A percentile compares a stretch with the other conserved stretches of the same genome.
Conservation (phyloP, 2,888 invertebrate genomes). For the Melinaea marsaeus region DNA sequence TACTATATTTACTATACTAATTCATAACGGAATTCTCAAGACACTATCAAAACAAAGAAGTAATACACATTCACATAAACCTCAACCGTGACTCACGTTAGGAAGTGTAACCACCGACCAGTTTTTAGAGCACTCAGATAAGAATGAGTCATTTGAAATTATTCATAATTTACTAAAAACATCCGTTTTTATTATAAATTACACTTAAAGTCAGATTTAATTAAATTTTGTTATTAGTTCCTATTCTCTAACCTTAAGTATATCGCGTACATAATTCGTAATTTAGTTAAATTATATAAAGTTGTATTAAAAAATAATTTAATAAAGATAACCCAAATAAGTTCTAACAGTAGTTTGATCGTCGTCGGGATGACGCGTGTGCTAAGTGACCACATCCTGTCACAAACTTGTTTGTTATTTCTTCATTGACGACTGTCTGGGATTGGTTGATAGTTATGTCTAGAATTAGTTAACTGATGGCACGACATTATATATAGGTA, state of each 20-base stretch:
- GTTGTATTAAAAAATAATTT: no score
- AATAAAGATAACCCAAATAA: no score
- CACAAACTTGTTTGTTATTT: not conserved
- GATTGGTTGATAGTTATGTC: not conserved
- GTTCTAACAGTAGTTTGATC: no score
- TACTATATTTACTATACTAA: no score
- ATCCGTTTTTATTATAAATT: no score
- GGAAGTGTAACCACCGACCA: not conserved
- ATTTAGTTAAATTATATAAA: no score
- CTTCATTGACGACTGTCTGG: not conserved
- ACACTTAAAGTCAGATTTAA: no score
- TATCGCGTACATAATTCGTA: no score
- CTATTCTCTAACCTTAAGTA: no score
- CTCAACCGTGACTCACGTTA: not conserved
- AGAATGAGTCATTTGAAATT: not conserved
- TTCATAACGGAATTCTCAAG: not conserved
- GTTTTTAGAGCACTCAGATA: constrained; percentile 2
- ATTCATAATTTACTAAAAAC: not conserved
- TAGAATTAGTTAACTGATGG: no score
- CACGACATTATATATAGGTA: no score
- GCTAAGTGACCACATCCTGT: not conserved
- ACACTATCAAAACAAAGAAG: not conserved
- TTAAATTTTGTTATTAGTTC: no score
- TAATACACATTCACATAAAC: not conserved
- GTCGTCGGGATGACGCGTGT: not conserved